Conservation (phyloP, 2,888 invertebrate genomes). For the Metallyticus violacea region DNA sequence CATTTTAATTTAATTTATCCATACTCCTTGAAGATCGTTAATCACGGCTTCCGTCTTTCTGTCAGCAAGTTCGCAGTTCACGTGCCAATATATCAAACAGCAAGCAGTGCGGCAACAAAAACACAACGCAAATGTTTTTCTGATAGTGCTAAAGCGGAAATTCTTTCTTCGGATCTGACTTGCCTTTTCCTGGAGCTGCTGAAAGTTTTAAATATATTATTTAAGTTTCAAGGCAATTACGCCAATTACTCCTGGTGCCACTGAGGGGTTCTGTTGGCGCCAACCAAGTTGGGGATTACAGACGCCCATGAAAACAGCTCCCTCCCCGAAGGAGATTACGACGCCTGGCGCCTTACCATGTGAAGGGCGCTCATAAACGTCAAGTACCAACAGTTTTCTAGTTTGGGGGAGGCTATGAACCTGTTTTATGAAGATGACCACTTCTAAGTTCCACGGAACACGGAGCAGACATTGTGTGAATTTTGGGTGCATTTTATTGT, state of each 20-base stretch:
- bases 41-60: background rate
- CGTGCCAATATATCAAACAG: background rate
- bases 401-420: background rate
- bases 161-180: background rate
- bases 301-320: background rate
- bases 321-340: background rate
- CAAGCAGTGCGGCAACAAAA: background rate
- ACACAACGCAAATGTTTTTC: background rate
- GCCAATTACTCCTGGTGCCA: background rate
- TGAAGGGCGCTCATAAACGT: background rate
- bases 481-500: too few relatives aligned
- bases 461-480: too few relatives aligned
- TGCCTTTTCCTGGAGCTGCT: background rate
- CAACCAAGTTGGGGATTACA: background rate
- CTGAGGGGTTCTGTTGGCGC: background rate
- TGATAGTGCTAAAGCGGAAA: background rate
- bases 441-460: too few relatives aligned
- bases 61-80: background rate
- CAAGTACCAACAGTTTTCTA: background rate
- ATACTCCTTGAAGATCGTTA: background rate
- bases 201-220: background rate
- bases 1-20: too few relatives aligned
- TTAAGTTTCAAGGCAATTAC: background rate
- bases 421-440: background rate
- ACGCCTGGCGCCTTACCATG: background rate